Evolutionary conservation across 2,888 invertebrate genomes (phyloP).

Genomic region (Dicranocentrus wangi): DNA sequence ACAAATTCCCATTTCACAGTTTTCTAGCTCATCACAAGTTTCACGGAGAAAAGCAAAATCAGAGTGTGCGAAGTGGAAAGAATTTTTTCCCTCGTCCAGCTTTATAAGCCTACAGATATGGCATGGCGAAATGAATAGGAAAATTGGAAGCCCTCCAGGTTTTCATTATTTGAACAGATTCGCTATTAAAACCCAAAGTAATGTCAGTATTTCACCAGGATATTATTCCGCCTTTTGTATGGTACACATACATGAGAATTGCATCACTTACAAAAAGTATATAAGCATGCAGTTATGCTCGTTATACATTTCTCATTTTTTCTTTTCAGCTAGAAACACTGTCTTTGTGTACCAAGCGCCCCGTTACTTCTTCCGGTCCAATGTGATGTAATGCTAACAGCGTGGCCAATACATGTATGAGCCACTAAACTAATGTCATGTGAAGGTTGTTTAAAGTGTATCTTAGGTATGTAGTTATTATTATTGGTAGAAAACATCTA

Average conservation of each 20-base stretch:
- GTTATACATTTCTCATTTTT: slow-evolving; percentile 5
- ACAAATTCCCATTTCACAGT: slow-evolving; percentile 34
- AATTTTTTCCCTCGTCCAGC: slow-evolving; percentile 53
- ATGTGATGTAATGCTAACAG: no score
- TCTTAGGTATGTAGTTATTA: not conserved
- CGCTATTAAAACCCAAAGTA: slow-evolving; percentile 30
- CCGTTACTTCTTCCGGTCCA: no score
- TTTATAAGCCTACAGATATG: not conserved
- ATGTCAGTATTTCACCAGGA: not conserved
- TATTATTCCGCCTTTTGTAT: not conserved
- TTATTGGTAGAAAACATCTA: not conserved
- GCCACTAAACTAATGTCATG: no score
- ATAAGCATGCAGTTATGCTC: not conserved
- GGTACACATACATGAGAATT: no score
- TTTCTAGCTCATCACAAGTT: slow-evolving; percentile 40
- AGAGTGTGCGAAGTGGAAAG: not conserved
- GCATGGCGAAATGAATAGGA: slow-evolving; percentile 25
- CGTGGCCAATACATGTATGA: no score
- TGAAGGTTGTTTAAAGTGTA: not conserved
- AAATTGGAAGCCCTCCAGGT: slow-evolving; percentile 54
- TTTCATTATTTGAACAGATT: slow-evolving; percentile 47
- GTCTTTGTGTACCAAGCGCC: slow-evolving; percentile 1
- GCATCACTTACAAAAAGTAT: not conserved
- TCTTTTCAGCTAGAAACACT: slow-evolving; percentile 15
- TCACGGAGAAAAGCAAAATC: slow-evolving; percentile 20